Conservation (phyloP, 2,797 vertebrate genomes). For the Salarias fasciatus region DNA sequence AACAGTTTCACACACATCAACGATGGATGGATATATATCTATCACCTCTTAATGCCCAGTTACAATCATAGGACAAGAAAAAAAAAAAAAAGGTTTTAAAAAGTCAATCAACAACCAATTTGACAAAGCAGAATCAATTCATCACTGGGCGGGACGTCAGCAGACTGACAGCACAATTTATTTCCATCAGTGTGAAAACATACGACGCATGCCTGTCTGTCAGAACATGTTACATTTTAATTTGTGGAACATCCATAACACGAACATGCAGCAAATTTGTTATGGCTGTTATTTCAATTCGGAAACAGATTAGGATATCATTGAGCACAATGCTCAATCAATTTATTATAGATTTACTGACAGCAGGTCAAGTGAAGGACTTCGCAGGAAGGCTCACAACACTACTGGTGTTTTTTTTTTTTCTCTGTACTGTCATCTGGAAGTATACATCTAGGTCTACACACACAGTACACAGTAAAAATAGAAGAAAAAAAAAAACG, state of each 20-base stretch:
- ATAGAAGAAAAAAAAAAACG: no score
- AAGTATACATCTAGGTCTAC: not conserved
- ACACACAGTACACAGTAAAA: no score
- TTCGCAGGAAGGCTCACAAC: not conserved
- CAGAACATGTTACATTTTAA: slow-evolving; percentile 15
- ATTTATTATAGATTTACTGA: slow-evolving; percentile 28
- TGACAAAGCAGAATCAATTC: slow-evolving; percentile 30
- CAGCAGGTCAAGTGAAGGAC: slow-evolving; percentile 20
- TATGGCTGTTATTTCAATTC: slow-evolving; percentile 6
- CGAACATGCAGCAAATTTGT: not conserved
- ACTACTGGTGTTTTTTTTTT: slow-evolving; percentile 6
- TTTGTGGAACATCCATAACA: slow-evolving; percentile 16
- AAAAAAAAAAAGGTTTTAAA: no score
- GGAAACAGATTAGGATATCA: slow-evolving; percentile 26
- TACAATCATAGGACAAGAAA: not conserved
- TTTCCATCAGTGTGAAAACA: slow-evolving; percentile 5
- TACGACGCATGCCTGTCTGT: slow-evolving; percentile 4
- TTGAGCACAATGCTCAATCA: slow-evolving; percentile 12
- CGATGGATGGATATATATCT: no score
- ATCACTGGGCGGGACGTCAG: not conserved
- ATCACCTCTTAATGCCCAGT: not conserved
- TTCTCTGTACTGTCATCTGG: not conserved
- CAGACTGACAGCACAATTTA: slow-evolving; percentile 1
- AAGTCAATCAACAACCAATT: slow-evolving; percentile 21
- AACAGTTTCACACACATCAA: not conserved